Percentiles rank a stretch among this genome's conserved stretches.
Conservation (phyloP, 2,797 vertebrate species). For the Nyctalus aviator region DNA sequence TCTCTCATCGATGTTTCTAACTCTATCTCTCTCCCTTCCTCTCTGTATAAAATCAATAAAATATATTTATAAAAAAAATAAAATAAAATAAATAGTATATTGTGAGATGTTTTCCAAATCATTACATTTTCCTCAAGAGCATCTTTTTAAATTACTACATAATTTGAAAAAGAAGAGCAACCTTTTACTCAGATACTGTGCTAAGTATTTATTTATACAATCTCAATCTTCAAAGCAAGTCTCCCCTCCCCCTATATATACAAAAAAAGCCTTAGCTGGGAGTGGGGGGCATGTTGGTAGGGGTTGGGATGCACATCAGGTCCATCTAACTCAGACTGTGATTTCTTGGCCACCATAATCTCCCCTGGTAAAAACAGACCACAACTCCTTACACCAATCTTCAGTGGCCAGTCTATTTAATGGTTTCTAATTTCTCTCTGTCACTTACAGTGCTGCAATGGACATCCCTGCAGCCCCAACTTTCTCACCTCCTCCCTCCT, state of each 20-base stretch:
- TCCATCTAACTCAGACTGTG: not conserved
- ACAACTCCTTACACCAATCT: not conserved
- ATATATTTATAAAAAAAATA: too few species aligned
- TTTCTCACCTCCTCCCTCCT: not conserved
- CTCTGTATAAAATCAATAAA: too few species aligned
- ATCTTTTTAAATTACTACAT: not conserved
- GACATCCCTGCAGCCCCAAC: not conserved
- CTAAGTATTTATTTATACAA: not conserved
- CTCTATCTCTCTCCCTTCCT: too few species aligned
- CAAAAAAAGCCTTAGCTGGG: not conserved
- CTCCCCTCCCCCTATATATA: too few species aligned
- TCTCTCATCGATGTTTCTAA: too few species aligned
- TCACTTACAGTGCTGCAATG: not conserved
- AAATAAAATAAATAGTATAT: too few species aligned
- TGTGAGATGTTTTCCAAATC: not conserved
- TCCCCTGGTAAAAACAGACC: not conserved
- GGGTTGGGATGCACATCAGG: not conserved
- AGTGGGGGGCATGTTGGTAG: not conserved
- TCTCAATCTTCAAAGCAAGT: not conserved
- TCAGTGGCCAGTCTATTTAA: not conserved
- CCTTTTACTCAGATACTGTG: not conserved
- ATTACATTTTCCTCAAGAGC: constrained; percentile 1
- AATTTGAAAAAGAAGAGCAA: not conserved
- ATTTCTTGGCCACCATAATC: not conserved
- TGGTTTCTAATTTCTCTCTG: not conserved